These are phyloP conservation scores for Tapirus indicus DNA, from an alignment of 2,797 vertebrate genomes.

Conservation along the genomic window DNA sequence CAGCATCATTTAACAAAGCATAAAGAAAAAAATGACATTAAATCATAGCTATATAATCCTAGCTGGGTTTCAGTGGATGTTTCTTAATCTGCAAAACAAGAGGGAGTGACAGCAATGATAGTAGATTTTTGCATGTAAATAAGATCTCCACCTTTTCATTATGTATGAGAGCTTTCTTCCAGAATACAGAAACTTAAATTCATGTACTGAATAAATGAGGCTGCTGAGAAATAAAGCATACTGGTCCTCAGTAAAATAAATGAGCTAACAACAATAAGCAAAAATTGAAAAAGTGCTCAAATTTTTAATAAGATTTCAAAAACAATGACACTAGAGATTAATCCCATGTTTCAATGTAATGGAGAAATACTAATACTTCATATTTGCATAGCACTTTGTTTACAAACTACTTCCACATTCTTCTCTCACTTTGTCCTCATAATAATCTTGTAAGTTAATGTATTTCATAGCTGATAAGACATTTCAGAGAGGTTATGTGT, in stretches of 20 bases:
- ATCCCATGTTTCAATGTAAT: not conserved
- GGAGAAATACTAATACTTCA: not conserved
- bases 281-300: not conserved
- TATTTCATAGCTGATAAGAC: not conserved
- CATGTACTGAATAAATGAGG: slow-evolving; percentile 54
- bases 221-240: not conserved
- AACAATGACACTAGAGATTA: not conserved
- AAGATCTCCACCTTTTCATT: slow-evolving; percentile 60
- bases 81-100: slow-evolving; percentile 47
- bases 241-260: not conserved
- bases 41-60: slow-evolving; percentile 2
- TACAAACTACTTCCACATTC: not conserved
- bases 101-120: slow-evolving; percentile 32
- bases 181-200: slow-evolving; percentile 54
- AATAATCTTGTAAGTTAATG: not conserved
- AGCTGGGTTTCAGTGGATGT: slow-evolving; percentile 4
- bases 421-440: not conserved
- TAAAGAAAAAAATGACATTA: slow-evolving; percentile 47
- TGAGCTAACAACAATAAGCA: not conserved
- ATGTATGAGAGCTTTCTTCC: slow-evolving; percentile 59
- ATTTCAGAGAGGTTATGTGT: not conserved
- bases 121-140: slow-evolving; percentile 63
- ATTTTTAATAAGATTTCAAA: slow-evolving; percentile 48
- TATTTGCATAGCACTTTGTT: not conserved
- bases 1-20: slow-evolving; percentile 31